Conservation (phyloP, 2,888 invertebrate species). For the Idaea straminata region DNA sequence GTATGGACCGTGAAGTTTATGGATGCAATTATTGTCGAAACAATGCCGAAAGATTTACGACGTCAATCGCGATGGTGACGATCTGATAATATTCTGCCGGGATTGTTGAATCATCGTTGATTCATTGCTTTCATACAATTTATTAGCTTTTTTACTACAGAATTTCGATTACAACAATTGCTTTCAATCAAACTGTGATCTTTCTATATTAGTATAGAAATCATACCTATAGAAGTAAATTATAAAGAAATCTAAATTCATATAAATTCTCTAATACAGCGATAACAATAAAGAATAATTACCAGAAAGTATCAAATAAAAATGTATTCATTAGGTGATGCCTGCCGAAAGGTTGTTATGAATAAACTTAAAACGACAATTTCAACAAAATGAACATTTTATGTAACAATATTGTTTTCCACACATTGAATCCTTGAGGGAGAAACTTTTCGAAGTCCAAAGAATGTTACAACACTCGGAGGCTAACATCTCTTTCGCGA, state of each 20-base stretch:
- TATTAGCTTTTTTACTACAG: background rate
- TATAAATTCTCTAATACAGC: background rate
- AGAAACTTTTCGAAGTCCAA: constrained; percentile 46
- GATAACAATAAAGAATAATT: background rate
- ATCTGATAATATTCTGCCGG: constrained; percentile 23
- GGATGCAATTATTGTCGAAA: constrained; percentile 62
- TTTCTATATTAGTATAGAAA: too few species aligned
- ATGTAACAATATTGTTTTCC: constrained; percentile 23
- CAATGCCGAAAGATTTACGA: constrained; percentile 32
- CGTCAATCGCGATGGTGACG: constrained; percentile 29
- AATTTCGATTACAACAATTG: background rate
- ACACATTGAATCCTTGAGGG: constrained; percentile 34
- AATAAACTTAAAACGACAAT: background rate
- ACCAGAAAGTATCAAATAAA: background rate
- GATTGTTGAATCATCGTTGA: constrained; percentile 25
- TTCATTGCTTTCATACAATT: background rate
- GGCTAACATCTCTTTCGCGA: constrained; percentile 52
- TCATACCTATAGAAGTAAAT: too few species aligned
- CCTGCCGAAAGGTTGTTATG: background rate
- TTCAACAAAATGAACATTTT: background rate
- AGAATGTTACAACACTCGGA: constrained; percentile 43
- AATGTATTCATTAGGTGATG: background rate
- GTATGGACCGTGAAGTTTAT: constrained; percentile 66
- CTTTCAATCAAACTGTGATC: too few species aligned
- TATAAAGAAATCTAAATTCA: background rate